A percentile compares a stretch with the other conserved stretches of the same genome.
phyloP scores from a whole-genome alignment of 2,888 invertebrate species.

The Antheraea assamensis region DNA sequence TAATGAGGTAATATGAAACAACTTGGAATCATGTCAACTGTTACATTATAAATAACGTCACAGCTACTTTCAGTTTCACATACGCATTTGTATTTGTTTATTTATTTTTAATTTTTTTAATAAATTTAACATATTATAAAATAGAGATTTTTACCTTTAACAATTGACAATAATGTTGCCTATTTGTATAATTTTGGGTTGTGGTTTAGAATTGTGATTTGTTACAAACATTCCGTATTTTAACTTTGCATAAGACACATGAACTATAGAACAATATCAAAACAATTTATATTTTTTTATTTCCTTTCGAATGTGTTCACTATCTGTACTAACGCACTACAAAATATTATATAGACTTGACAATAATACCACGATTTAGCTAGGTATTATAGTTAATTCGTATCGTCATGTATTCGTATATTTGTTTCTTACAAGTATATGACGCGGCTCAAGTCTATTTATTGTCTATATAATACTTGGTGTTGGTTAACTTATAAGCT shows the following conservation, averaged over 20 bases:
- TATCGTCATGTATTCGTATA: background rate
- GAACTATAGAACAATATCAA: background rate
- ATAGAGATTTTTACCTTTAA: slow-evolving; percentile 53
- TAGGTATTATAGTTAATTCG: background rate
- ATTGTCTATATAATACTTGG: background rate
- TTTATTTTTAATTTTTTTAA: too few relatives aligned
- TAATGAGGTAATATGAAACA: slow-evolving; percentile 8
- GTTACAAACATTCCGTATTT: slow-evolving; percentile 31
- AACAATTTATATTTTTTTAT: background rate
- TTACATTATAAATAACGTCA: background rate
- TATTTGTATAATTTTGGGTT: slow-evolving; percentile 47
- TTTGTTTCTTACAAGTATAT: background rate
- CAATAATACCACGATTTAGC: background rate
- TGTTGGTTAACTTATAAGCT: background rate
- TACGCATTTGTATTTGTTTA: slow-evolving; percentile 25
- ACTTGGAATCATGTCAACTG: background rate
- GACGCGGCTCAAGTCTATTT: background rate
- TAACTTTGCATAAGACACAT: background rate
- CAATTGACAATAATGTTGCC: slow-evolving; percentile 67
- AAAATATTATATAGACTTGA: background rate
- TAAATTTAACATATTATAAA: slow-evolving; percentile 50
- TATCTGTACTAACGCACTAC: background rate
- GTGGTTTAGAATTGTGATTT: slow-evolving; percentile 34
- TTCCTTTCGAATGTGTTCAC: background rate
- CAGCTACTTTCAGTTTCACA: slow-evolving; percentile 7